Evolutionary conservation across 2,888 invertebrate species (phyloP), one percentile per base, ranked within the genome.

Genomic region (Cephus spinipes): DNA sequence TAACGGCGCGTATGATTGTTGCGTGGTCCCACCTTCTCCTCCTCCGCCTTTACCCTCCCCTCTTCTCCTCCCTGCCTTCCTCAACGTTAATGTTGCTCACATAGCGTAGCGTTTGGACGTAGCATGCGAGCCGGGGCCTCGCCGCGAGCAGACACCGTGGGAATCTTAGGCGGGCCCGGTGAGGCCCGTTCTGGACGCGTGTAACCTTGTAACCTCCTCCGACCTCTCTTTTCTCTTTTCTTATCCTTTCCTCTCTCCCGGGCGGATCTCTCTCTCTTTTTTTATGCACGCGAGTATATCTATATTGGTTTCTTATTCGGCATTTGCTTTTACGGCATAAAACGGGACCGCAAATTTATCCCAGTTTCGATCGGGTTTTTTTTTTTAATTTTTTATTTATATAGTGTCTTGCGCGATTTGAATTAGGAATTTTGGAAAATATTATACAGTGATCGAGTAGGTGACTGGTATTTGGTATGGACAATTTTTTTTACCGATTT

Each of bases 111-210:
- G 83, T 88, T 35, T 12, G 83, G 83, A 84, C 84, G 81, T 85
- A 84, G 86, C 86, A 83, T 87, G 87, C 85, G 84, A 84, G 84
- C 74, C 82, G 81, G 87, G 87, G 87, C 88, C 90, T 89, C 86
- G 89, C 90, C 90, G 89, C 90, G 88, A 89, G 90, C 90, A 87
- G 90, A 88, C 88, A 90, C 90, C 90, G 90, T 90, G 90, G 90
- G 90, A 90, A 90, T 87, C 87, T 90, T 88, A 90, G 89, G 89
- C 90, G 89, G 89, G 87, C 89, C 90, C 88, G 82, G 85, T 86
- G 82, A 87, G 86, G 88, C 87, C 87, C 87, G 86, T 87, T 87
- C 87, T 88, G 88, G 89, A 89, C 87, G 89, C 89, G 90, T 88
- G 89, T 89, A 89, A 90, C 89, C 87, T 87, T 86, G 87, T 87